These are phyloP conservation scores for Herminia tarsipennalis DNA, from an alignment of 2,888 invertebrate species.

Conservation along the genomic window DNA sequence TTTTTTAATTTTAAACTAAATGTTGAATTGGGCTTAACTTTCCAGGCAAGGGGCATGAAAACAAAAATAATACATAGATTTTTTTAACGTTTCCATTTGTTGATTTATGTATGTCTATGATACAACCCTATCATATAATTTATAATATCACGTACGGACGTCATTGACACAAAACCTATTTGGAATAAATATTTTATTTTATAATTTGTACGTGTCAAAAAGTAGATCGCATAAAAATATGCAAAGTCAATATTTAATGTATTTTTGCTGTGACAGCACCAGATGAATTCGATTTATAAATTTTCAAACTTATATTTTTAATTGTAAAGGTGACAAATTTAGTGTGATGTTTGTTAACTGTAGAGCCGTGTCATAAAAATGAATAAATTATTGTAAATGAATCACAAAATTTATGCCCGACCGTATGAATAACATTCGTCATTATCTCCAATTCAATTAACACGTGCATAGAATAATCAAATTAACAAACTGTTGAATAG, in stretches of 20 bases:
- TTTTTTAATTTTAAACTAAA: not conserved
- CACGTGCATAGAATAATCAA: conserved; percentile 43
- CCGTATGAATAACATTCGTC: not conserved
- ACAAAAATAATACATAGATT: no score
- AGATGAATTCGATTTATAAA: no score
- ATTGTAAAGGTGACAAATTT: no score
- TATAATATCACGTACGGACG: conserved; percentile 21
- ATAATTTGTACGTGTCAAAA: conserved; percentile 22
- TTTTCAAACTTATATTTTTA: no score
- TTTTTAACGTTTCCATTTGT: no score
- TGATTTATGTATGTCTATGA: not conserved
- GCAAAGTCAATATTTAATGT: conserved; percentile 6
- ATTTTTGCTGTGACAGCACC: no score
- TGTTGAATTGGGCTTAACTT: no score
- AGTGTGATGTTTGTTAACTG: no score
- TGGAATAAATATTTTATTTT: conserved; percentile 26
- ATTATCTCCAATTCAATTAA: conserved; percentile 46
- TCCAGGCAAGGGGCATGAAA: no score
- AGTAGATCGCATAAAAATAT: conserved; percentile 19
- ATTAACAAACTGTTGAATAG: conserved; percentile 37
- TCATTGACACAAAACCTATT: conserved; percentile 55
- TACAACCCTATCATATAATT: conserved; percentile 16
- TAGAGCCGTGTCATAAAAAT: no score
- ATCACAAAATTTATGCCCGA: no score
- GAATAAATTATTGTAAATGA: no score